Conservation (phyloP, 2,113 vertebrate genomes). For the Pantherophis guttatus region DNA sequence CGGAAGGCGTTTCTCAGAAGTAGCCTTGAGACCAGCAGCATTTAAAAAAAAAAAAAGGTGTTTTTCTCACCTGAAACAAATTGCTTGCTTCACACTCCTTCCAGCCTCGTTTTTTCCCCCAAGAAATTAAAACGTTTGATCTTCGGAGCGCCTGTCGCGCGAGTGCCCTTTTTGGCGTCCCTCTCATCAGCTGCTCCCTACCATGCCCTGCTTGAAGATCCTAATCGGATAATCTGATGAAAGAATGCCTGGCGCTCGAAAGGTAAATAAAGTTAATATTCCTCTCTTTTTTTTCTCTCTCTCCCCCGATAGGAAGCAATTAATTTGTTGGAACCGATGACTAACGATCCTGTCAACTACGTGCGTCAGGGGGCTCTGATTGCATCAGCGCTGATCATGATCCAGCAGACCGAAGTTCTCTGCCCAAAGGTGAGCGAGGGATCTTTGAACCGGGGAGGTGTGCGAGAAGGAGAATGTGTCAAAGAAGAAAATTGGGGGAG, state of each 20-base stretch:
- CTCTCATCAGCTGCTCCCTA: neutral
- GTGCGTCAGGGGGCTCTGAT: constrained; percentile 97
- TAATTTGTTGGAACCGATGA: constrained; percentile 97
- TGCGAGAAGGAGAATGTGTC: neutral
- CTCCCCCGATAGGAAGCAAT: constrained; percentile 85
- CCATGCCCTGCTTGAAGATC: neutral
- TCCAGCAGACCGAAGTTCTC: constrained; percentile 95
- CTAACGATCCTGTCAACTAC: constrained; percentile 97
- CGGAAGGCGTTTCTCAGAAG: no score
- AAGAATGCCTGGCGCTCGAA: constrained; percentile 23
- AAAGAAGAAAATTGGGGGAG: neutral
- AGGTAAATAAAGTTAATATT: constrained; percentile 23
- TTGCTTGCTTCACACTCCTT: neutral
- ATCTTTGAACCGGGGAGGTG: neutral
- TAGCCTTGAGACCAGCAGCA: neutral
- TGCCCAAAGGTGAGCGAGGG: constrained; percentile 87
- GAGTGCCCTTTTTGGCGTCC: neutral
- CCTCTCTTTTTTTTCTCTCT: neutral
- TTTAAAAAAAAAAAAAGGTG: no score
- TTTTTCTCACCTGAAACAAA: neutral
- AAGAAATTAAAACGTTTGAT: neutral
- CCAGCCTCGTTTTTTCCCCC: fast-evolving
- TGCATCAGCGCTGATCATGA: constrained; percentile 95
- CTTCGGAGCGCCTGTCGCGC: constrained; percentile 14
- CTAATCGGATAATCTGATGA: constrained; percentile 16